Evolutionary conservation across 1,140 invertebrate species (phyloP), one percentile per base, ranked within the genome.

Genomic region (Zaprionus capensis): DNA sequence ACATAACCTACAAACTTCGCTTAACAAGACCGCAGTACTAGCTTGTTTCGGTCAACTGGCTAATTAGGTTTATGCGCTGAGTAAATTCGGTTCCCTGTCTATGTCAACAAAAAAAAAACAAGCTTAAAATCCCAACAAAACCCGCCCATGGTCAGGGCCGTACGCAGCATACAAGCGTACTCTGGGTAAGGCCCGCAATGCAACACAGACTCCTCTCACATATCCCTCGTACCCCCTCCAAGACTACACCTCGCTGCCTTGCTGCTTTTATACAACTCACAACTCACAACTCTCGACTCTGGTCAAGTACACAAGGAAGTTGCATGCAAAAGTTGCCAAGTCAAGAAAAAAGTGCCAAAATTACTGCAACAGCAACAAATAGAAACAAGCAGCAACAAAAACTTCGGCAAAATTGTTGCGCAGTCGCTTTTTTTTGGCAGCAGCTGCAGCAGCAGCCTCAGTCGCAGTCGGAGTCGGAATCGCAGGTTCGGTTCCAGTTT

Each of bases 131-230:
- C 11, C 51, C 28, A 56, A 34, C 9, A 12, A 34, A 70, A 74
- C 57, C 58, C 38, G 41, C 11, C 38, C 67, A 80, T 66, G 81
- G 80, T 68, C 80, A 82, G 58, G 81, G 81, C 58, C 80, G 62
- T 55, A 49, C 58, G 17, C 61, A 31, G 24, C 26, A 26, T 20
- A 34, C 31, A 34, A 34, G 9, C 31, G 31, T 9, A 34, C 31
- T 11, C 31, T 3, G 31, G 31, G 31, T 34, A 65, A 24, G 22
- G 20, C 22, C 22, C 49, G 11, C 11, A 12, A 15, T 26, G 28
- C 49, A 55, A 38, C 41, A 22, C 5, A 38, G 17, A 38, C 46
- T 34, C 46, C 46, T 31, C 46, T 28, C 31, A n/a, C 22, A 22
- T 12, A 20, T 17, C 17, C 5, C 31, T 9, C n/a, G 6, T 34